Evolutionary conservation across 2,797 vertebrate species (phyloP).

Genomic region (Philypnodon macrostomus): DNA sequence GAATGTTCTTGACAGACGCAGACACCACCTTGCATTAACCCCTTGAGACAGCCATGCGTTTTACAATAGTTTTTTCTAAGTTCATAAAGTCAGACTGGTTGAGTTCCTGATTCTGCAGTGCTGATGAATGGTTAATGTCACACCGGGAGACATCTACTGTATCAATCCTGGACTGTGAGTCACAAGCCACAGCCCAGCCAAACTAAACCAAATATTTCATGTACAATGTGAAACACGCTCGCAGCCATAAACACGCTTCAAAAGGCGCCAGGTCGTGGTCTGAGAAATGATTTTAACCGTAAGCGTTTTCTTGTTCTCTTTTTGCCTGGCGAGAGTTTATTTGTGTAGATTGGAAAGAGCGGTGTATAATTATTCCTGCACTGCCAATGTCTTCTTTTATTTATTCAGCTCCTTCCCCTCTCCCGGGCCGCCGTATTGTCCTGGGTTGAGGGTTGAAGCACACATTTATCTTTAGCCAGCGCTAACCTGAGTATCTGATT

Average conservation of each 20-base stretch:
- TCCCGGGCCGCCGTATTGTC: conserved; percentile 58
- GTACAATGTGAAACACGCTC: conserved; percentile 76
- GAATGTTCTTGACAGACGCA: too few species aligned
- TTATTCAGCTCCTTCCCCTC: conserved; percentile 69
- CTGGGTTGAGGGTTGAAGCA: conserved; percentile 43
- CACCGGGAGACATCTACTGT: conserved; percentile 61
- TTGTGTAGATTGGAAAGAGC: conserved; percentile 81
- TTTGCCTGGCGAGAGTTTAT: conserved; percentile 68
- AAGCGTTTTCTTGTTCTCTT: conserved; percentile 60
- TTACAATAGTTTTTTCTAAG: neutral
- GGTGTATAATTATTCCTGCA: conserved; percentile 70
- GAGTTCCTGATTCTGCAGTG: conserved; percentile 62
- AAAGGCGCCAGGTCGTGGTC: conserved; percentile 46
- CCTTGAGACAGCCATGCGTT: neutral
- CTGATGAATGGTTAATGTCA: conserved; percentile 73
- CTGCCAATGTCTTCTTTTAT: conserved; percentile 75
- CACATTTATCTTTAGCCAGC: conserved; percentile 65
- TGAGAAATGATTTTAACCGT: conserved; percentile 78
- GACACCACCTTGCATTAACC: neutral
- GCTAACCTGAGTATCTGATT: conserved; percentile 48
- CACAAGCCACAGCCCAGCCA: conserved; percentile 54
- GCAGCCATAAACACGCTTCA: conserved; percentile 75
- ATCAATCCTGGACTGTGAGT: conserved; percentile 61
- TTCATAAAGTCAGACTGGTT: conserved; percentile 18
- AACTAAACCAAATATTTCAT: conserved; percentile 79